Conservation (phyloP, 2,113 vertebrate species). For the Erpornis zantholeuca region DNA sequence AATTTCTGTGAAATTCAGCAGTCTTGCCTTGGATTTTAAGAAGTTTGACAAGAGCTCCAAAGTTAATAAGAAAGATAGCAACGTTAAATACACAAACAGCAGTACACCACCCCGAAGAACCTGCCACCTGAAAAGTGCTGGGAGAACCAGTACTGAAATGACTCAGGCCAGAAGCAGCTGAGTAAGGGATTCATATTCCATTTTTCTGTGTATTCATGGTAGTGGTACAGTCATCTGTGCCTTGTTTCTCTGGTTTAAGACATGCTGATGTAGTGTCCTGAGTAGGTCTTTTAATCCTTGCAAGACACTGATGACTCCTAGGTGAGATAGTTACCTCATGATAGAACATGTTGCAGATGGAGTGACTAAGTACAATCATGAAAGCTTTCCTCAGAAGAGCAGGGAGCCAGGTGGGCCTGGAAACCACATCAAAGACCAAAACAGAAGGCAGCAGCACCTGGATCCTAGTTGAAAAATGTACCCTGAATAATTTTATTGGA, state of each 20-base stretch:
- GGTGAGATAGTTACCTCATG: not conserved
- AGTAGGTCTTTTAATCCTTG: not conserved
- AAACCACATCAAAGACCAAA: not conserved
- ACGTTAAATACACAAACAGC: not conserved
- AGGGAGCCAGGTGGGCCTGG: not conserved
- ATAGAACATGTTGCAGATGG: not conserved
- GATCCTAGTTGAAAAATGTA: not conserved
- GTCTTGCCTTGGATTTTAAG: not conserved
- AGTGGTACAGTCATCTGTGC: rapidly evolving
- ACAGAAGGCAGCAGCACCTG: not conserved
- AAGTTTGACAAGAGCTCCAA: not conserved
- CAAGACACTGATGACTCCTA: rapidly evolving
- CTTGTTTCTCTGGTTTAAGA: not conserved
- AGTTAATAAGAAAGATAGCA: not conserved
- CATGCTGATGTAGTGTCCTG: rapidly evolving
- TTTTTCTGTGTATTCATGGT: rapidly evolving
- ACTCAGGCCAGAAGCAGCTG: not conserved
- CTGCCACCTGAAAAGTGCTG: not conserved
- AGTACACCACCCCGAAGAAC: not conserved
- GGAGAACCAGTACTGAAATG: not conserved
- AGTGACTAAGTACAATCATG: not conserved
- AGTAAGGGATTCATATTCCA: not conserved
- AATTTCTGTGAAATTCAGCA: not conserved
- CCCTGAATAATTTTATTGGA: no score
- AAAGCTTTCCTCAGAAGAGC: not conserved